Conservation (phyloP, 2,888 invertebrate genomes). For the Pocota personata region DNA sequence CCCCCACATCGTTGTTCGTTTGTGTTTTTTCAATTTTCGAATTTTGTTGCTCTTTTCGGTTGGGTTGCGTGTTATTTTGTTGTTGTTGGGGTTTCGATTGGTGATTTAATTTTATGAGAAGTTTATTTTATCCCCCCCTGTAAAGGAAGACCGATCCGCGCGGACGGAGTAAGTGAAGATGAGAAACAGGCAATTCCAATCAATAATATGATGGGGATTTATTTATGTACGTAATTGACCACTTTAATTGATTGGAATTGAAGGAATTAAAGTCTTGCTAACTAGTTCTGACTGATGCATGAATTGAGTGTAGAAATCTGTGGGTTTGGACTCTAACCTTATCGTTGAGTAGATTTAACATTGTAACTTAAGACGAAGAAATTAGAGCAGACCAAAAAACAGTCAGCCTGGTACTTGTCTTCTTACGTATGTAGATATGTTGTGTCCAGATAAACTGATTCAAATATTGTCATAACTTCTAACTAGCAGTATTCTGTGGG, state of each 20-base stretch:
- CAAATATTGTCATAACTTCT: too few relatives aligned
- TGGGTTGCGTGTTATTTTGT: not conserved
- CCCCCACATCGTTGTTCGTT: constrained; percentile 66
- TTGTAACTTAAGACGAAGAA: not conserved
- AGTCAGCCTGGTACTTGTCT: too few relatives aligned
- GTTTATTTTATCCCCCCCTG: constrained; percentile 61
- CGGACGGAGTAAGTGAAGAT: constrained; percentile 10
- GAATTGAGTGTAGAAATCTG: not conserved
- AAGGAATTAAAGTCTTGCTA: constrained; percentile 65
- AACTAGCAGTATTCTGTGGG: too few relatives aligned
- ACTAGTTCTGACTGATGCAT: constrained; percentile 60
- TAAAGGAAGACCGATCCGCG: constrained; percentile 9
- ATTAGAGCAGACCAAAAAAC: too few relatives aligned
- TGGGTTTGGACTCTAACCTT: constrained; percentile 26
- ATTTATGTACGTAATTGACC: constrained; percentile 61
- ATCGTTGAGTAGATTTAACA: not conserved
- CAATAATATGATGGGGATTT: constrained; percentile 66
- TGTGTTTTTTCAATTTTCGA: constrained; percentile 55
- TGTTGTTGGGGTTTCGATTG: constrained; percentile 55
- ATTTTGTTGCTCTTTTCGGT: constrained; percentile 40
- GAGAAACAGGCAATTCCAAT: constrained; percentile 62
- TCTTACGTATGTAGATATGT: too few relatives aligned
- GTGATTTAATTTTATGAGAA: constrained; percentile 74
- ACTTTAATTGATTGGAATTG: constrained; percentile 73
- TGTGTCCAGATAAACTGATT: too few relatives aligned